Evolutionary conservation across 2,113 vertebrate genomes (phyloP), one percentile per base, ranked within the genome.

Genomic region (Todiramphus chloris): DNA sequence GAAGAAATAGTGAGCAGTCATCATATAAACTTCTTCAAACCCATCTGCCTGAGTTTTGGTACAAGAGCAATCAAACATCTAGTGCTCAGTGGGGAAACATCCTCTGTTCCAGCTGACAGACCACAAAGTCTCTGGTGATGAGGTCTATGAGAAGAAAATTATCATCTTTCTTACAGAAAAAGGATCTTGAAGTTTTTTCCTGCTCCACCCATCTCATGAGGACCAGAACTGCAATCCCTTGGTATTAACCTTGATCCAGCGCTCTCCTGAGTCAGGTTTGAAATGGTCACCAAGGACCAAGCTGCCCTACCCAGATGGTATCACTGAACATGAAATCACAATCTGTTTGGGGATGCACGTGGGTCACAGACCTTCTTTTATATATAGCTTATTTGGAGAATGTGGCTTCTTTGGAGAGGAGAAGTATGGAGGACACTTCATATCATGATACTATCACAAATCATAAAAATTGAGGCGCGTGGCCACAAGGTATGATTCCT

Each of bases 1-100:
- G 55, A 88, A 94, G 46, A 86, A 95, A 93, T 51, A 90, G 69
- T 2, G 6, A 90, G 64, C 60, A 93, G 85, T 37, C 56, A 89
- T 78, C 6, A 4, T 16, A 72, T 11, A 53, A 92, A 60, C 53
- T 60, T 87, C 50, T 81, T 68, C 66, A 95, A 86, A 78, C 20
- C 27, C 79, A 83, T 83, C 74, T 95, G 89, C 70, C 79, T 77
- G 31, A 20, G 0, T 77, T 91, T 82, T 94, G 17, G 87, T 90
- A 66, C 12, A 74, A 80, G 37, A 62, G 37, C 63, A 79, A 70
- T 85, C 63, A 93, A 93, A 87, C 6, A 50, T 33, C 67, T 50
- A 93, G 10, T 33, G 50, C n/a, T 74, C 67, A 74, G 63, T 13
- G 5, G 68, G 68, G 85, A 90, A 35, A 24, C 55, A 81, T 56